These are phyloP conservation scores for Adelphocoris suturalis DNA, from an alignment of 2,888 invertebrate species.

Conservation along the genomic window DNA sequence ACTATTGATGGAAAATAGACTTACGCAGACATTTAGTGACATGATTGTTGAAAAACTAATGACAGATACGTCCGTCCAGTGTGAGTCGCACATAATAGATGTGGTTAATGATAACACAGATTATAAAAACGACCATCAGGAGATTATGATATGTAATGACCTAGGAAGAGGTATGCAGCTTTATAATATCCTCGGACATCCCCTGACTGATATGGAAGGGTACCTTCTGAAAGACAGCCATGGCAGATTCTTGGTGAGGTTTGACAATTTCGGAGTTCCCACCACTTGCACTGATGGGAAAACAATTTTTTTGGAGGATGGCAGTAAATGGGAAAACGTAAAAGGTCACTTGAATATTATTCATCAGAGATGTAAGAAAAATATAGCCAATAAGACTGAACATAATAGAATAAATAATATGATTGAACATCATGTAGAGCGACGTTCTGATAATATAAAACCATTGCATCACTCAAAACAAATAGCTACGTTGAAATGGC, in stretches of 20 bases:
- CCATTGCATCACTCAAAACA: background rate
- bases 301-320: constrained; percentile 29
- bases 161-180: constrained; percentile 14
- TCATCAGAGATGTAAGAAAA: constrained; percentile 28
- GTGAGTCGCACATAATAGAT: constrained; percentile 13
- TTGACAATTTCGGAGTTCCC: constrained; percentile 36
- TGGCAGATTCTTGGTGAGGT: constrained; percentile 44
- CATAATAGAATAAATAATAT: background rate
- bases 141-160: constrained; percentile 48
- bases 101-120: background rate
- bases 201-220: constrained; percentile 46
- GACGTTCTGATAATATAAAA: background rate
- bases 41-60: background rate
- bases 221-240: constrained; percentile 51
- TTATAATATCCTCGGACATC: constrained; percentile 32
- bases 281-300: constrained; percentile 16
- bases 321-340: background rate
- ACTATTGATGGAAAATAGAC: background rate
- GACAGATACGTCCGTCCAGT: constrained; percentile 35
- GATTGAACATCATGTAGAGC: background rate
- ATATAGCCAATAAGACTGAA: background rate
- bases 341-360: constrained; percentile 14
- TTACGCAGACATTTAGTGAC: background rate
- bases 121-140: constrained; percentile 40
- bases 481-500: background rate